Conservation (phyloP, 2,113 vertebrate genomes). For the Laticauda colubrina region DNA sequence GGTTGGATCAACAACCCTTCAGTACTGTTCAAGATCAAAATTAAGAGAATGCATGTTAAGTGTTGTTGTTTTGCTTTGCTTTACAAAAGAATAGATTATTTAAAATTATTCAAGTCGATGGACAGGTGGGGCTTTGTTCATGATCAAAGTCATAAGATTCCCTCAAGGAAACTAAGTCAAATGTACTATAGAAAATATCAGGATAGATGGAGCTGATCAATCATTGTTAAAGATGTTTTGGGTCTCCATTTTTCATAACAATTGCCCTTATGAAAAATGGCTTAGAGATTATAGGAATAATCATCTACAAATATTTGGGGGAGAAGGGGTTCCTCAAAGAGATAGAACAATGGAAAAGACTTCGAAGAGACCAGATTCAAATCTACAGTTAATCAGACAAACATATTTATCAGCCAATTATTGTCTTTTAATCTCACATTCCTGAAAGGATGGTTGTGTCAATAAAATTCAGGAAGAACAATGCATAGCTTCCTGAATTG, state of each 20-base stretch:
- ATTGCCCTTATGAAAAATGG: background rate
- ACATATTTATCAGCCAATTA: background rate
- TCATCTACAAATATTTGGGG: background rate
- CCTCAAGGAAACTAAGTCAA: background rate
- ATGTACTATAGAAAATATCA: background rate
- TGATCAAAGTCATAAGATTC: background rate
- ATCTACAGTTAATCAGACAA: background rate
- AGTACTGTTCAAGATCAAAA: background rate
- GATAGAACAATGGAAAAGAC: background rate
- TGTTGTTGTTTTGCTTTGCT: background rate
- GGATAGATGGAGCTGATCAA: background rate
- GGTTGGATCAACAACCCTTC: conserved; percentile 20
- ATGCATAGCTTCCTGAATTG: background rate
- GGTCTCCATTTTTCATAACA: background rate
- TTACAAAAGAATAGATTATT: background rate
- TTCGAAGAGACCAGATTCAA: background rate
- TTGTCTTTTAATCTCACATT: background rate
- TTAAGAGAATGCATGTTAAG: background rate
- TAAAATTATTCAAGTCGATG: background rate
- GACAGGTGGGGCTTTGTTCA: background rate
- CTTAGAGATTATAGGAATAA: too few species aligned
- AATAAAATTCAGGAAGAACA: background rate
- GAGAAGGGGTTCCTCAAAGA: background rate
- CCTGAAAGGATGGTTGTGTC: background rate
- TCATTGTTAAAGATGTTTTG: background rate